phyloP scores from a whole-genome alignment of 2,888 invertebrate genomes.

The Napeogenes sylphis region DNA sequence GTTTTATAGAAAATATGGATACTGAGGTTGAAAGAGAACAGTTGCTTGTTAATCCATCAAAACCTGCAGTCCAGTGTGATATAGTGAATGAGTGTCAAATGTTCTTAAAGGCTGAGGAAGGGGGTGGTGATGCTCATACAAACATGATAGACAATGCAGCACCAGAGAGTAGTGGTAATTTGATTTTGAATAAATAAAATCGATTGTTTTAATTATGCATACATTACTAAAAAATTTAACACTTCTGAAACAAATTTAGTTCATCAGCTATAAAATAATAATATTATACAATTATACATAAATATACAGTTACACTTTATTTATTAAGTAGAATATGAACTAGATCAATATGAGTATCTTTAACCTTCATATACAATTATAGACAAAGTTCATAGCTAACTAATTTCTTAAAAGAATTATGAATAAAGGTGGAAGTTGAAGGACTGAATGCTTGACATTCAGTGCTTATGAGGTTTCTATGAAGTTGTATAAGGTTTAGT shows the following conservation, averaged over 20 bases:
- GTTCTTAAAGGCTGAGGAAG: constrained; percentile 66
- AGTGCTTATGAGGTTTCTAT: constrained; percentile 34
- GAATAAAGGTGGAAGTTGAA: too few species aligned
- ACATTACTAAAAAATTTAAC: too few species aligned
- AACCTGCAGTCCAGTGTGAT: constrained; percentile 54
- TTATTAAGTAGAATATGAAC: too few species aligned
- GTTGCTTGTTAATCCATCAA: constrained; percentile 40
- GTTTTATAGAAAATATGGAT: constrained; percentile 48
- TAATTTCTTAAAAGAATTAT: too few species aligned
- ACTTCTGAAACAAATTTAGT: too few species aligned
- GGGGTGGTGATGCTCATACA: constrained; percentile 60
- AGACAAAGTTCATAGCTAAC: too few species aligned
- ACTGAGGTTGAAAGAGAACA: constrained; percentile 46
- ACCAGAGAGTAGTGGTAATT: constrained; percentile 41
- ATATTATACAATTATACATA: too few species aligned
- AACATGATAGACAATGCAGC: constrained; percentile 42
- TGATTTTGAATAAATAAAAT: not conserved
- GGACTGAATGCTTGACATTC: too few species aligned
- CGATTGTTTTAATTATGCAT: not conserved
- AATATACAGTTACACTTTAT: too few species aligned
- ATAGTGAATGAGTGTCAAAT: constrained; percentile 68
- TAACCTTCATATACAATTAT: too few species aligned
- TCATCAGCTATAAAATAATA: too few species aligned
- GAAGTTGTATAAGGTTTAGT: constrained; percentile 28
- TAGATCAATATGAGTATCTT: too few species aligned